Base-by-base conservation (phyloP, 2,797 vertebrate genomes). In the Dicrostonyx torquatus region DNA sequence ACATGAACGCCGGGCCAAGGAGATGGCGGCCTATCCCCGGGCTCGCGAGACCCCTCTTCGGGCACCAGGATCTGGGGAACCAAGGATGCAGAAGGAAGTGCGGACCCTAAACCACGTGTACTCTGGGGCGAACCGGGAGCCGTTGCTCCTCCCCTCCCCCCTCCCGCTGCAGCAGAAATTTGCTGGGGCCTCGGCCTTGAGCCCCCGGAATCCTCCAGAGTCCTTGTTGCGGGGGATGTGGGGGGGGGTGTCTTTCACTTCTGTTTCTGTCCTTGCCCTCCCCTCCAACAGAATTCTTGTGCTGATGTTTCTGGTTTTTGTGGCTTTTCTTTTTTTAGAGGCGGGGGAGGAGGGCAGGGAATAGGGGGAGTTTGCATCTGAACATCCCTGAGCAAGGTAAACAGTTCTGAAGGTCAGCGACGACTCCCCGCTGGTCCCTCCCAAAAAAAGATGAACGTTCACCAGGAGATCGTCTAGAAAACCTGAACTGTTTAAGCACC, bases 351-450 rank as follows among this genome's bases (percentile, higher is more conserved):
- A 18, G 43, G 48, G 22, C 4, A 40, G 58, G 55, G 45, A 45
- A 6, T 11, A 4, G 22, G 29, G 50, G 62, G 4, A 45, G 31
- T 73, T 85, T 87, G 89, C 86, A 43, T 40, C 73, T 0, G 26
- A 89, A 26, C 55, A 64, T 62, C 60, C 53, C 50, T 93, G 77
- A 55, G 82, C 85, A 77, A 95, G 94, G 78, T 93, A 88, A 97
- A 93, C 91, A 90, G 76, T 90, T 86, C 78, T 96, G 96, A 97
- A 97, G 97, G 97, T 97, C 96, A 96, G 94, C 26, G 77, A 55
- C 5, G 4, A 86, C 92, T 92, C 90, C 66, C 95, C 62, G 6
- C 7, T 22, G 86, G 73, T 90, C 58, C 64, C 64, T 87, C 86
- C 83, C 9, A 1, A 79, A 92, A 79, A 92, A 93, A 88, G 88